phyloP scores from a whole-genome alignment of 2,888 invertebrate species.

The Ceramica pisi region DNA sequence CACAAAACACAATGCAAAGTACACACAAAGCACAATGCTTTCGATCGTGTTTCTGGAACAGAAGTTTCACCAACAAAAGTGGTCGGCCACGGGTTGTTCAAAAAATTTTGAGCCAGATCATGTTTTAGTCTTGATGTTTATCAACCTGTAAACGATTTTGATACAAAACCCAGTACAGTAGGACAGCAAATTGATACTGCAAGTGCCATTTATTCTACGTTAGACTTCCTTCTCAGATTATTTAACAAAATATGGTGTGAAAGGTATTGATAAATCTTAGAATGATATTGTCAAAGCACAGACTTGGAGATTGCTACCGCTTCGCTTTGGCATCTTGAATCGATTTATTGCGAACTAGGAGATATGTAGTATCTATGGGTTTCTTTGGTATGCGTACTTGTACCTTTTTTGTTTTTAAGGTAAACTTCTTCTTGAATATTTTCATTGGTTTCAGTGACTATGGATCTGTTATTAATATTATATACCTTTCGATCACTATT shows the following conservation, averaged over 20 bases:
- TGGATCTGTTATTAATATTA: too few relatives aligned
- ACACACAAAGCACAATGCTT: too few relatives aligned
- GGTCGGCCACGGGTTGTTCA: too few relatives aligned
- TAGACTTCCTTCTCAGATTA: conserved; percentile 14
- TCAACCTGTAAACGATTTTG: not conserved
- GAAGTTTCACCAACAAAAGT: too few relatives aligned
- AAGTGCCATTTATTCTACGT: conserved; percentile 15
- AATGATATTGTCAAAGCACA: conserved; percentile 32
- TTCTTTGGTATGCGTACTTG: not conserved
- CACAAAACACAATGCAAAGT: too few relatives aligned
- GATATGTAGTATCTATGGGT: not conserved
- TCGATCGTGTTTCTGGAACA: too few relatives aligned
- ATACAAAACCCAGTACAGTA: not conserved
- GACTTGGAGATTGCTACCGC: conserved; percentile 33
- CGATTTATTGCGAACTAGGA: conserved; percentile 9
- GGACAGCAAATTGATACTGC: not conserved
- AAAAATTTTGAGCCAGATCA: too few relatives aligned
- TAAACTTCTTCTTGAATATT: not conserved
- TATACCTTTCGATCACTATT: too few relatives aligned
- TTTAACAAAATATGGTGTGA: conserved; percentile 29
- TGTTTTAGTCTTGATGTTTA: not conserved
- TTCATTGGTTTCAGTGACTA: not conserved
- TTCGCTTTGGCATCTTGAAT: conserved; percentile 4
- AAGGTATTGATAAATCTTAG: conserved; percentile 28
- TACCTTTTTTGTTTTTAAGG: not conserved